Evolutionary conservation across 2,888 invertebrate species (phyloP), one percentile per base, ranked within the genome.

Genomic region (Agrochola litura): DNA sequence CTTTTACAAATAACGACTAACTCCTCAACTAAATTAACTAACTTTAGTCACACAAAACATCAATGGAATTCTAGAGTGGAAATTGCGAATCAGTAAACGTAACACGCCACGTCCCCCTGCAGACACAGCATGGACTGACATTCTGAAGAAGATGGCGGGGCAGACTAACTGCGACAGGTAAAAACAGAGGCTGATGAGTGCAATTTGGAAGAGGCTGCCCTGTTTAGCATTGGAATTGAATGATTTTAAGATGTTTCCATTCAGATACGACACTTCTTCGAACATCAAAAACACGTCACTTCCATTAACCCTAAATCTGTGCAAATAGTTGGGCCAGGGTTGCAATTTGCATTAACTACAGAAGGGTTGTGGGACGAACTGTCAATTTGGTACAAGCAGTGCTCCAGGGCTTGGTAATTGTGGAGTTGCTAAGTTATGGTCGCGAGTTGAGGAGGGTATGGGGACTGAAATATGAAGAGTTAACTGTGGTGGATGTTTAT

Each of bases 261-360:
- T 54, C 22, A 22, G 22, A 54, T 54, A 54, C 22, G 54, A 0
- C 54, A 22, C 10, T 22, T n/a, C 5, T 10, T 12, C 10, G 6
- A 58, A 25, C 1, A 14, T 16, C 16, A 14, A 0, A 52, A n/a
- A 6, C n/a, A 6, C 10, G 30, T 16, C n/a, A 41, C 67, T 73
- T 86, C 83, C 25, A 77, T 73, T 0, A 30, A 12, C 19, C 6
- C 4, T 16, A 61, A 56, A 73, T 86, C 83, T 54, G 46, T 25
- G 86, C 76, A 68, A 63, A 80, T 69, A 85, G 60, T 56, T 77
- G n/a, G 30, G 54, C 25, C 25, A 56, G 46, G 68, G 49, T 76
- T 86, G 79, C 86, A 86, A 86, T 86, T 86, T 84, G 81, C 81
- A 88, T 84, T 56, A 64, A 74, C 69, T 72, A 77, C 72, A 60